Percentiles rank a stretch among this genome's conserved stretches.
Evolutionary conservation across 2,113 vertebrate species (phyloP).

Genomic region (Pan troglodytes): DNA sequence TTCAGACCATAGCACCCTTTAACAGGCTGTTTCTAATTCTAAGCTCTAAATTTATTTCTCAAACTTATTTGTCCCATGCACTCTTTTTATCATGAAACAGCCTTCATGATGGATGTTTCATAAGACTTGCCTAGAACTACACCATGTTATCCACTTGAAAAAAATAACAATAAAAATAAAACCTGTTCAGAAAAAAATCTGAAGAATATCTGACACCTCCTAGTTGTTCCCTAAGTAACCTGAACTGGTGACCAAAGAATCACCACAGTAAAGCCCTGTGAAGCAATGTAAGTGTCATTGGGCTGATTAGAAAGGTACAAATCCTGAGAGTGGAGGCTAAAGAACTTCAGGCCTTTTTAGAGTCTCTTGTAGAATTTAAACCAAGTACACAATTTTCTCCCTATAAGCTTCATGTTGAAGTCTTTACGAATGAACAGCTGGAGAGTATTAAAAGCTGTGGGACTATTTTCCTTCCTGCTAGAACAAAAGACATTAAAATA

Average conservation of each 20-base stretch:
- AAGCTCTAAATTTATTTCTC: neutral
- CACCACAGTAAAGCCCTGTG: neutral
- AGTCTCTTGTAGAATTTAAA: constrained; percentile 1
- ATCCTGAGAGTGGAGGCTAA: neutral
- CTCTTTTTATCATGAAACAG: neutral
- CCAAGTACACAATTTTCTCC: neutral
- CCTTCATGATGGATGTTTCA: neutral
- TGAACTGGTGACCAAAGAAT: neutral
- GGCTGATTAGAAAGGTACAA: neutral
- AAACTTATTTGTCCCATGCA: neutral
- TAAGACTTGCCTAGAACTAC: neutral
- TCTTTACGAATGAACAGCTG: constrained; percentile 57
- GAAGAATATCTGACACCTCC: neutral
- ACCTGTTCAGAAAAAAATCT: neutral
- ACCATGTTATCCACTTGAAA: neutral
- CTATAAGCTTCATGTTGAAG: neutral
- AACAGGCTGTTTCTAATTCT: neutral
- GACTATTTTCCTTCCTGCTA: constrained; percentile 48
- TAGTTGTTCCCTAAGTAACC: neutral
- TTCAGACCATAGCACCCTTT: neutral
- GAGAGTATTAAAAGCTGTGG: constrained; percentile 50
- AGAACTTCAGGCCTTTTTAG: neutral
- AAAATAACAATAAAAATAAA: neutral
- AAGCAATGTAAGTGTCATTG: neutral
- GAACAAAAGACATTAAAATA: constrained; percentile 60